Evolutionary conservation across 2,113 vertebrate genomes (phyloP).

Genomic region (Crotalus viridis): DNA sequence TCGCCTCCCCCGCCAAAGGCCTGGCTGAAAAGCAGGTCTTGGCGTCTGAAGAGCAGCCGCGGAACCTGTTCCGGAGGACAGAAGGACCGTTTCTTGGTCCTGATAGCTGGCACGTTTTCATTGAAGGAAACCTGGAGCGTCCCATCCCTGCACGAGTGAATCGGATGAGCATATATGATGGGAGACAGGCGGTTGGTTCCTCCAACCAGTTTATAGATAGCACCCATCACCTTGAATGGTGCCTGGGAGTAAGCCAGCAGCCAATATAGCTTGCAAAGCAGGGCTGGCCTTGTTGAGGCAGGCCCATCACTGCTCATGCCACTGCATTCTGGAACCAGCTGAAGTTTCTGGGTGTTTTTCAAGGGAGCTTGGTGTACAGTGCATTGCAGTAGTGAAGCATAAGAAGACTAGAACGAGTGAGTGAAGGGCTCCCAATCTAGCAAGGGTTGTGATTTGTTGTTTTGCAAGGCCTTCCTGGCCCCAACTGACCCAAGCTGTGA

Average conservation of each 20-base stretch:
- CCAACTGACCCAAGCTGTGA: neutral
- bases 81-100: neutral
- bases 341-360: neutral
- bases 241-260: neutral
- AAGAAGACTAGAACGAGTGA: neutral
- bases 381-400: neutral
- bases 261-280: neutral
- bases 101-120: neutral
- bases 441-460: no score
- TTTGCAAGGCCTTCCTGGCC: neutral
- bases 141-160: neutral
- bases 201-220: neutral
- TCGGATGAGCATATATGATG: neutral
- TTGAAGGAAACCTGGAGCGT: neutral
- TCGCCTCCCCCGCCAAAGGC: neutral
- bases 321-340: neutral
- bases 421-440: neutral
- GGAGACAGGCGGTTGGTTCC: neutral
- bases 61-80: neutral
- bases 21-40: neutral
- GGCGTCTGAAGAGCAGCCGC: neutral
- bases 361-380: neutral
- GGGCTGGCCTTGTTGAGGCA: neutral
- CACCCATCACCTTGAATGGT: neutral
- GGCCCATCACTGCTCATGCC: neutral